Conservation (phyloP, 1,140 invertebrate species). For the Pseudomyrmex flavicornis region DNA sequence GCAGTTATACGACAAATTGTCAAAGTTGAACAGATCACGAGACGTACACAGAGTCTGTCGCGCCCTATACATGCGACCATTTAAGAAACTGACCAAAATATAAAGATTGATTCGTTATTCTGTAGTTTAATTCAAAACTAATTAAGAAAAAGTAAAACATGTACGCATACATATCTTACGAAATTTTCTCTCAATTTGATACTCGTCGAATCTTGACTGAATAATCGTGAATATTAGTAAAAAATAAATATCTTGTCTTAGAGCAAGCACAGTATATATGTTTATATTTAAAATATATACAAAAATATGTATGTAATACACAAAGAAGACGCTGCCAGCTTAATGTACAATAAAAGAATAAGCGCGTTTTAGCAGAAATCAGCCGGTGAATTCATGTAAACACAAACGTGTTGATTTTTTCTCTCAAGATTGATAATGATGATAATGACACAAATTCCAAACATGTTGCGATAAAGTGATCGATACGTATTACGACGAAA, state of each 20-base stretch:
- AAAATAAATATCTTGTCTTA: neutral
- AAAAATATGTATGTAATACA: neutral
- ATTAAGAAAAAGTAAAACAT: neutral
- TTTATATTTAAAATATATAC: neutral
- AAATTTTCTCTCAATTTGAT: neutral
- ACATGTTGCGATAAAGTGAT: constrained; percentile 7
- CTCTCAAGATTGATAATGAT: neutral
- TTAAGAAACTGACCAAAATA: neutral
- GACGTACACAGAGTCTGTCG: neutral
- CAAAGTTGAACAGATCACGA: constrained; percentile 12
- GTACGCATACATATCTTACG: constrained; percentile 4
- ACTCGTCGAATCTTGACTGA: neutral
- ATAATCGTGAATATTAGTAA: neutral
- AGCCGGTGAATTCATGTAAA: neutral
- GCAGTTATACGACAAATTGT: neutral
- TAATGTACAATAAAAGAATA: neutral
- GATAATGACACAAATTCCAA: neutral
- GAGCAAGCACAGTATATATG: neutral
- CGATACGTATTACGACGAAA: neutral
- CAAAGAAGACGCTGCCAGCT: neutral
- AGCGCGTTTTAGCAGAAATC: neutral
- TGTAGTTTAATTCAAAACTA: neutral
- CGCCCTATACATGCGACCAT: neutral
- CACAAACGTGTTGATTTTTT: neutral
- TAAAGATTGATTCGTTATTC: constrained; percentile 16